Percentiles rank a stretch among this genome's conserved stretches.
Evolutionary conservation across 2,888 invertebrate genomes (phyloP).

Genomic region (Brenthis hecate): DNA sequence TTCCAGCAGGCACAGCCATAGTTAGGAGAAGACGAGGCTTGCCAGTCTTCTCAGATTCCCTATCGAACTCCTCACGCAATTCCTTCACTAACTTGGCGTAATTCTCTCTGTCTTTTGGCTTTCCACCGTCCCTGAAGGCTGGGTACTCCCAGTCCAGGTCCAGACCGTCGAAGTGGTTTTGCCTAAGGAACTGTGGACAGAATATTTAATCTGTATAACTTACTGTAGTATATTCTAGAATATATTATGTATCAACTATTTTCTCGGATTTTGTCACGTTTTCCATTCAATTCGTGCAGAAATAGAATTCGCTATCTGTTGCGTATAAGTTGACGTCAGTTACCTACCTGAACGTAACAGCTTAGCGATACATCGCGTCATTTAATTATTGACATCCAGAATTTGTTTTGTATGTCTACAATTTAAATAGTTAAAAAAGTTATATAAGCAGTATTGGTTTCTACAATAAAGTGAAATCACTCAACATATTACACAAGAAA

Average conservation of each 20-base stretch:
- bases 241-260: background rate
- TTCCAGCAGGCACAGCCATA: constrained; percentile 97
- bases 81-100: constrained; percentile 95
- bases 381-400: too few species aligned
- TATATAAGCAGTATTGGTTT: too few species aligned
- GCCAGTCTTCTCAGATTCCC: constrained; percentile 92
- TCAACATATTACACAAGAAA: too few species aligned
- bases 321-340: too few species aligned
- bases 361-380: too few species aligned
- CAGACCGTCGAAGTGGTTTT: constrained; percentile 96
- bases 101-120: constrained; percentile 91
- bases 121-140: constrained; percentile 90
- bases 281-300: too few species aligned
- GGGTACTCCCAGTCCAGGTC: constrained; percentile 97
- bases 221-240: background rate
- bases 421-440: too few species aligned
- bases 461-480: too few species aligned
- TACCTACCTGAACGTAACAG: too few species aligned
- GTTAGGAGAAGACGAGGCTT: constrained; percentile 90
- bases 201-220: background rate
- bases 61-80: constrained; percentile 93
- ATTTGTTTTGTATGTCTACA: too few species aligned
- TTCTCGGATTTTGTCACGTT: too few species aligned
- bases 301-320: too few species aligned
- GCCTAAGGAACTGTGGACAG: constrained; percentile 85